Percentiles rank a stretch among this genome's conserved stretches.
Evolutionary conservation across 2,797 vertebrate species (phyloP).

Genomic region (Aldrovandia affinis): DNA sequence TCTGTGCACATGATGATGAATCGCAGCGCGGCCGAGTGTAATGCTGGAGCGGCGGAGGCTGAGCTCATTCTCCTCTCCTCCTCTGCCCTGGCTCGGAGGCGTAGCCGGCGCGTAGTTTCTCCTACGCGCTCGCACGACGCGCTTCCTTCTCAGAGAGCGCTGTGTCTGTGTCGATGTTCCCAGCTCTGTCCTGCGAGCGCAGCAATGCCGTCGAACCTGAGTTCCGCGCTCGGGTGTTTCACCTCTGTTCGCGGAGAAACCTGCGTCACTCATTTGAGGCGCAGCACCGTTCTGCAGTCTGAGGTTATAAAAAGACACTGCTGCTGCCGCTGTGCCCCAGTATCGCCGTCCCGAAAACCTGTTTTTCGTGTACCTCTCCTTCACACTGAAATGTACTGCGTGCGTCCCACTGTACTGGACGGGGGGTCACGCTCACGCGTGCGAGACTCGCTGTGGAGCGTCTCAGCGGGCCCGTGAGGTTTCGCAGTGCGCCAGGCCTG

Average conservation of each 20-base stretch:
- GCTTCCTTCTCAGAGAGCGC: not conserved
- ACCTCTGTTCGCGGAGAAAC: not conserved
- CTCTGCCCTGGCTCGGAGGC: not conserved
- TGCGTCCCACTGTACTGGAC: too few relatives aligned
- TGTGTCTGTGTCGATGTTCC: not conserved
- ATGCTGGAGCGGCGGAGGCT: not conserved
- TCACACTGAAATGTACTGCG: too few relatives aligned
- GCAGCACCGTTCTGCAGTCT: too few relatives aligned
- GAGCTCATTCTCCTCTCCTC: not conserved
- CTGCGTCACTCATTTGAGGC: too few relatives aligned
- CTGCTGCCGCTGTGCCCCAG: too few relatives aligned
- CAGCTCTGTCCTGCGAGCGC: not conserved
- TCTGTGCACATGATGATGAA: not conserved
- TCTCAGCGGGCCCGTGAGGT: not conserved
- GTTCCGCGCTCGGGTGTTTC: not conserved
- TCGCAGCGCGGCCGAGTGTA: not conserved
- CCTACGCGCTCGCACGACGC: not conserved
- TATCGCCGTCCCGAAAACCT: too few relatives aligned
- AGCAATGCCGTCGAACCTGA: constrained; percentile 11
- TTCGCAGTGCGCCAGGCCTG: not conserved
- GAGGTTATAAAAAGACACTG: too few relatives aligned
- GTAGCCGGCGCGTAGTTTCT: not conserved
- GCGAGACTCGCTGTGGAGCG: too few relatives aligned
- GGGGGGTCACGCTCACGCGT: too few relatives aligned
- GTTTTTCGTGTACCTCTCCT: too few relatives aligned